Percentiles rank a stretch among this genome's conserved stretches.
Conservation (phyloP, 2,888 invertebrate species). For the Cephus sareptanus region DNA sequence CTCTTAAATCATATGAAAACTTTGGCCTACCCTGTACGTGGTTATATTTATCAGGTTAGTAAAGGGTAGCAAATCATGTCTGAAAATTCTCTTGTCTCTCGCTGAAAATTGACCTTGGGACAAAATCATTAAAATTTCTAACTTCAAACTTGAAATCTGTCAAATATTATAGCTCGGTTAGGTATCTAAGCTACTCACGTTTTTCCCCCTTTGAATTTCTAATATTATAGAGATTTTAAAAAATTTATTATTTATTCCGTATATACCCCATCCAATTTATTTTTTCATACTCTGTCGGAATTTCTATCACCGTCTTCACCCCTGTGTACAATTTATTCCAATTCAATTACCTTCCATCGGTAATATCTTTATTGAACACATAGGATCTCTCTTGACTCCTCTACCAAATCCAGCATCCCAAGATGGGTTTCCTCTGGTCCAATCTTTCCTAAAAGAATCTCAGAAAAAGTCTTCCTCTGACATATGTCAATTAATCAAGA, state of each 20-base stretch:
- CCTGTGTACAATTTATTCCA: neutral
- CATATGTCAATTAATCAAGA: neutral
- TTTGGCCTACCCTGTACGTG: neutral
- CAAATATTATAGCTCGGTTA: neutral
- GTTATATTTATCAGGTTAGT: neutral
- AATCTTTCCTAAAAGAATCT: neutral
- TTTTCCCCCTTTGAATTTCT: neutral
- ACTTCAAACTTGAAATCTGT: neutral
- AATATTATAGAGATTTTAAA: neutral
- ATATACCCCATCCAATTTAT: neutral
- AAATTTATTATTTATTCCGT: neutral
- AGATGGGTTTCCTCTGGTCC: neutral
- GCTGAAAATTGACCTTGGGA: neutral
- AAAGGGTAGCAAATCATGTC: neutral
- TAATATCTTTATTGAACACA: neutral
- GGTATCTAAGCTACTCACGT: neutral
- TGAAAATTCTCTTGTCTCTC: neutral
- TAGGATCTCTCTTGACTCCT: neutral
- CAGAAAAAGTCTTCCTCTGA: neutral
- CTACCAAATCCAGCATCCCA: neutral
- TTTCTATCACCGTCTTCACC: neutral
- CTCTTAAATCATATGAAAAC: constrained; percentile 3
- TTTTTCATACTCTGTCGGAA: neutral
- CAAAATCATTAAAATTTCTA: neutral
- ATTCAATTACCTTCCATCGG: neutral